These are phyloP conservation scores for Aphidoletes aphidimyza DNA, from an alignment of 2,888 invertebrate species.

Conservation along the genomic window DNA sequence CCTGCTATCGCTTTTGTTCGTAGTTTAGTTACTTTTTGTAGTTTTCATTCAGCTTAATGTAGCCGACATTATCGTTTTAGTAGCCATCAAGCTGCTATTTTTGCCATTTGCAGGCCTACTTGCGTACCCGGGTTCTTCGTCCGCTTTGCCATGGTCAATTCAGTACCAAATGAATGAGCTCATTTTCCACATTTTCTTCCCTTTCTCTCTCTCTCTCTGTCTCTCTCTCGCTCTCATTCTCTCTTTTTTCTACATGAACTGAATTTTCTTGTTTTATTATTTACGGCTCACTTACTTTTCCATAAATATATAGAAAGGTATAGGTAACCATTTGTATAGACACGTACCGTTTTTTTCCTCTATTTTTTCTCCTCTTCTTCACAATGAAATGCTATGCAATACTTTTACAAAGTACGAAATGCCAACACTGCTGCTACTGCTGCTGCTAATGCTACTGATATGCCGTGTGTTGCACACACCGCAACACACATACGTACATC, in stretches of 20 bases:
- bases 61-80: constrained; percentile 14
- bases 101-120: neutral
- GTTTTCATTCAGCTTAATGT: constrained; percentile 4
- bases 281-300: neutral
- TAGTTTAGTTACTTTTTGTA: neutral
- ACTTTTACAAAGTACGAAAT: neutral
- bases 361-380: no score
- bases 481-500: neutral
- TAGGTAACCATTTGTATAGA: neutral
- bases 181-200: neutral
- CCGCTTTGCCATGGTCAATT: neutral
- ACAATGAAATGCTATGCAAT: no score
- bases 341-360: neutral
- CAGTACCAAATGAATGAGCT: neutral
- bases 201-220: neutral
- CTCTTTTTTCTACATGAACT: neutral
- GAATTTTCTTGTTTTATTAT: constrained; percentile 12
- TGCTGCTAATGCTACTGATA: no score
- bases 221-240: neutral
- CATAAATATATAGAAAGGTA: constrained; percentile 1
- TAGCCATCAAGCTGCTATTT: neutral
- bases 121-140: no score
- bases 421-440: no score
- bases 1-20: neutral
- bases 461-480: neutral